A percentile compares a stretch with the other conserved stretches of the same genome.
Evolutionary conservation across 1,140 invertebrate species (phyloP).

Genomic region (Drosophila grimshawi): DNA sequence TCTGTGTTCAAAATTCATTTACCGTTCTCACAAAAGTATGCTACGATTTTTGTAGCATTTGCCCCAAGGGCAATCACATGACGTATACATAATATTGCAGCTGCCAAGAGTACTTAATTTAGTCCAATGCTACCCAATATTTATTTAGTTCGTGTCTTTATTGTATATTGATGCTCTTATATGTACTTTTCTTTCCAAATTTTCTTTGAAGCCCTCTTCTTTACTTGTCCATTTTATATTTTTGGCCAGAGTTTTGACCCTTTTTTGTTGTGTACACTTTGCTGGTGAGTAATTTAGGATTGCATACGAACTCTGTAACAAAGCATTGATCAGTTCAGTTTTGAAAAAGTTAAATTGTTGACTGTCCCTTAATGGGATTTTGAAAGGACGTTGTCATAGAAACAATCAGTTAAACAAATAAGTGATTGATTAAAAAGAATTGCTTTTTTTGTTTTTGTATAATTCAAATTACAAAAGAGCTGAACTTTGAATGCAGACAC

Average conservation of each 20-base stretch:
- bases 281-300: not conserved
- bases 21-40: conserved; percentile 24
- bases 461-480: not conserved
- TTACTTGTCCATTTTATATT: not conserved
- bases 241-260: not conserved
- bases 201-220: not conserved
- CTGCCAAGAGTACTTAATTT: conserved; percentile 29
- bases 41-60: conserved; percentile 13
- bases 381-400: no score
- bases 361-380: no score
- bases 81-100: conserved; percentile 30
- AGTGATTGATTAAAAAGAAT: no score
- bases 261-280: conserved; percentile 9
- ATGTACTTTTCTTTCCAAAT: not conserved
- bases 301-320: not conserved
- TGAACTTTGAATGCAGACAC: no score
- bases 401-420: no score
- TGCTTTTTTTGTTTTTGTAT: no score
- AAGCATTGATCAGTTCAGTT: not conserved
- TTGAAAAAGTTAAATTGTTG: no score
- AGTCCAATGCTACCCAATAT: conserved; percentile 20
- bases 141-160: conserved; percentile 31
- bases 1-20: conserved; percentile 15
- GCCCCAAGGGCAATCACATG: conserved; percentile 14
- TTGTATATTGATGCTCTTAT: conserved; percentile 9